A percentile compares a stretch with the other conserved stretches of the same genome.
These are phyloP conservation scores for Epinephelus fuscoguttatus DNA, from an alignment of 2,113 vertebrate species.

Conservation along the genomic window DNA sequence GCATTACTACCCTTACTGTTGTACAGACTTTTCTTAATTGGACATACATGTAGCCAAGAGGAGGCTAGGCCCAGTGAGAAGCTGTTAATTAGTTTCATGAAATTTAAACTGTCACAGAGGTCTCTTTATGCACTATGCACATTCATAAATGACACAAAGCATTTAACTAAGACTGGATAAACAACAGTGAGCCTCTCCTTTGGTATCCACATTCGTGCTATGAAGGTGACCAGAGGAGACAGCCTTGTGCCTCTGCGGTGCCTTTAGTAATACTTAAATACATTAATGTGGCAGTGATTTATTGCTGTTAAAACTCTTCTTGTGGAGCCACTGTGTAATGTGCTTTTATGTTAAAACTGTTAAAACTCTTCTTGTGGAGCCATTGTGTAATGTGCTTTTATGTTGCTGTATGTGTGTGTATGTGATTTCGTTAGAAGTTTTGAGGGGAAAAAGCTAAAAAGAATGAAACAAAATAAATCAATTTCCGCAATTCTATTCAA, in stretches of 20 bases:
- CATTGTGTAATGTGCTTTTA: neutral
- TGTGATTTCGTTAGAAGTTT: neutral
- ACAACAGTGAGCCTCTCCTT: neutral
- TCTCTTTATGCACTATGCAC: neutral
- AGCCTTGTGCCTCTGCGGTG: neutral
- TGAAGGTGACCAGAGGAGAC: neutral
- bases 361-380: neutral
- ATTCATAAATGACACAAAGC: neutral
- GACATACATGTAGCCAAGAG: neutral
- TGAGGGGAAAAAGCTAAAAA: neutral
- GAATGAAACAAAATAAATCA: conserved; percentile 28
- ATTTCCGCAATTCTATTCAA: conserved; percentile 21
- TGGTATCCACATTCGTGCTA: neutral
- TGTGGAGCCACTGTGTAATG: neutral
- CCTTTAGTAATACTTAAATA: neutral
- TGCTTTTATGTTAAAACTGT: neutral
- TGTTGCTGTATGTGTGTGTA: neutral
- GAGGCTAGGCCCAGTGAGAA: neutral
- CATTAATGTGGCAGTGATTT: neutral
- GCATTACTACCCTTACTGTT: neutral
- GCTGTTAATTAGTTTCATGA: neutral
- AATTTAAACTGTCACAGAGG: neutral
- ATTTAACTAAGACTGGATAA: neutral
- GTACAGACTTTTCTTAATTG: neutral
- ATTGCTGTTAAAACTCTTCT: neutral